phyloP scores from a whole-genome alignment of 1,140 invertebrate species.

The Macrocentrus cingulum region DNA sequence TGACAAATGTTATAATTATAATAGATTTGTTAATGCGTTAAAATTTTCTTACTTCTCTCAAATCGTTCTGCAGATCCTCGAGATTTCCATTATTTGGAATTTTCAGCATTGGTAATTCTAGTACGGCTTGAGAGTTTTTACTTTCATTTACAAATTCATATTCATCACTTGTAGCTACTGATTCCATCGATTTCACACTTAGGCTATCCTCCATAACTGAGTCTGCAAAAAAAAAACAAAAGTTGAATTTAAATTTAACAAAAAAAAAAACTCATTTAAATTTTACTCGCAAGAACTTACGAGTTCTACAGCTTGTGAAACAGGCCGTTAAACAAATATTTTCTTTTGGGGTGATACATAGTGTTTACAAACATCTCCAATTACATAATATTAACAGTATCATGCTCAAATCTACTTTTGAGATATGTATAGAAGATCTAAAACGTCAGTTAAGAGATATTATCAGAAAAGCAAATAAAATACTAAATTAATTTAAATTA shows the following conservation, averaged over 20 bases:
- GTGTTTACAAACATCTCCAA: slow-evolving; percentile 4
- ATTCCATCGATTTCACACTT: slow-evolving; percentile 79
- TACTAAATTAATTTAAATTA: too few species aligned
- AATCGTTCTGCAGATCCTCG: slow-evolving; percentile 72
- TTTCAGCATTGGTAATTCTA: slow-evolving; percentile 69
- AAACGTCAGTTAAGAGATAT: not conserved
- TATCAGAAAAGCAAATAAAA: not conserved
- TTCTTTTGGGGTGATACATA: not conserved
- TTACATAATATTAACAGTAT: slow-evolving; percentile 1
- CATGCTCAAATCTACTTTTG: too few species aligned
- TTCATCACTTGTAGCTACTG: slow-evolving; percentile 78
- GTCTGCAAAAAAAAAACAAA: slow-evolving; percentile 36
- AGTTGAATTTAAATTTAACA: slow-evolving; percentile 1
- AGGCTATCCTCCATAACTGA: slow-evolving; percentile 76
- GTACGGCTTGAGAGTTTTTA: slow-evolving; percentile 45
- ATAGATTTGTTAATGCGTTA: too few species aligned
- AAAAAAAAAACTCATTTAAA: not conserved
- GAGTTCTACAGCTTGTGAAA: not conserved
- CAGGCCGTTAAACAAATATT: not conserved
- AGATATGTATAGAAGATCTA: slow-evolving; percentile 1
- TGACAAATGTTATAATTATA: too few species aligned
- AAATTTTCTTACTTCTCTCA: slow-evolving; percentile 65
- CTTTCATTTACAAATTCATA: slow-evolving; percentile 73
- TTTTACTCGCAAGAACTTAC: not conserved
- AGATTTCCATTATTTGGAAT: slow-evolving; percentile 73